Percentiles rank a stretch among this genome's conserved stretches.
Evolutionary conservation across 1,140 invertebrate species (phyloP).

Genomic region (Cydia strobilella): DNA sequence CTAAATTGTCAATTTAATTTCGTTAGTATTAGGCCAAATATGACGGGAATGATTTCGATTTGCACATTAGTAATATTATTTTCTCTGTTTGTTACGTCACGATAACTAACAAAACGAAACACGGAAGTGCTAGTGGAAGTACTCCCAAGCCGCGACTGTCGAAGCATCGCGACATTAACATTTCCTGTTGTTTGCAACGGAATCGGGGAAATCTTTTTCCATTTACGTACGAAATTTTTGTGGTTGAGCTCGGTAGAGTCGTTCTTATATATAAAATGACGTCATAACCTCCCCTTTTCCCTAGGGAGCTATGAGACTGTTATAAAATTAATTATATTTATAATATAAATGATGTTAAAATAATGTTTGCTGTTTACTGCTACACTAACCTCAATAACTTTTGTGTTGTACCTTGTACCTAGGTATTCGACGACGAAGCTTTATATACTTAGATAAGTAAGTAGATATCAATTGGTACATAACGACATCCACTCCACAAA

Average conservation of each 20-base stretch:
- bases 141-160: neutral
- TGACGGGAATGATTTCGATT: neutral
- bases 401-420: too few relatives aligned
- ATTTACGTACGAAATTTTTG: neutral
- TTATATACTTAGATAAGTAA: too few relatives aligned
- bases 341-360: too few relatives aligned
- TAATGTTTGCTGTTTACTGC: too few relatives aligned
- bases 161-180: conserved; percentile 20
- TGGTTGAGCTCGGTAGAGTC: neutral
- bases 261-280: too few relatives aligned
- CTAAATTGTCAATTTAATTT: neutral
- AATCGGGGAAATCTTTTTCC: neutral
- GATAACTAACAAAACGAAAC: neutral
- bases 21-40: neutral
- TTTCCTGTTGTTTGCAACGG: conserved; percentile 4
- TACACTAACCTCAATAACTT: too few relatives aligned
- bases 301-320: too few relatives aligned
- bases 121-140: neutral
- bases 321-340: too few relatives aligned
- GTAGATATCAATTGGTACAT: too few relatives aligned
- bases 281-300: too few relatives aligned
- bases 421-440: too few relatives aligned
- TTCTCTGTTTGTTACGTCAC: neutral
- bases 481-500: neutral
- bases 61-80: neutral